A percentile compares a stretch with the other conserved stretches of the same genome.
Evolutionary conservation across 1,140 invertebrate genomes (phyloP).

Genomic region (Halictus rubicundus): DNA sequence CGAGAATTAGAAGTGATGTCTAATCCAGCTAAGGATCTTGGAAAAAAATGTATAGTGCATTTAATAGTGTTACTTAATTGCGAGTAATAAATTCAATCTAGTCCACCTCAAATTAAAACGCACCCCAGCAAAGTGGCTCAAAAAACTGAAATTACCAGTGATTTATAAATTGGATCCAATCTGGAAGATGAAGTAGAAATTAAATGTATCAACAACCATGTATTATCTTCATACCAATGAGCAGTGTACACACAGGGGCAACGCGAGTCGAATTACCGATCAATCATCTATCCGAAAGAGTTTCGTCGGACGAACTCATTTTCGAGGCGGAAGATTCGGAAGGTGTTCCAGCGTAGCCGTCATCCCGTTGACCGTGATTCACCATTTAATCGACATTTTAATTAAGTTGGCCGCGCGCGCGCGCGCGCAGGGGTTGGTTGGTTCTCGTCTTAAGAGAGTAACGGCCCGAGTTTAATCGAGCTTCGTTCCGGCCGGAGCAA

Average conservation of each 20-base stretch:
- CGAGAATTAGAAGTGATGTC: too few relatives aligned
- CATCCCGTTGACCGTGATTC: constrained; percentile 66
- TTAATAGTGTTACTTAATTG: too few relatives aligned
- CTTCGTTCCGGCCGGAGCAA: constrained; percentile 19
- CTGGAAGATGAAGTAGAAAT: too few relatives aligned
- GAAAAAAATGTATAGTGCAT: too few relatives aligned
- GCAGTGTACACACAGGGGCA: not conserved
- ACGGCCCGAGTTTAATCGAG: constrained; percentile 43
- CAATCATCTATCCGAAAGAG: not conserved
- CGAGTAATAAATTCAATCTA: too few relatives aligned
- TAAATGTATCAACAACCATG: too few relatives aligned
- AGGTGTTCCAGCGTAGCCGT: constrained; percentile 24
- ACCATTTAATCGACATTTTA: constrained; percentile 70
- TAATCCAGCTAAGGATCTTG: too few relatives aligned
- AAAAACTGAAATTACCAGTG: too few relatives aligned
- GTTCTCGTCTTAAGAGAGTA: constrained; percentile 56
- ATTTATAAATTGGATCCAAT: too few relatives aligned
- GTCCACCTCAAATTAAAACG: too few relatives aligned
- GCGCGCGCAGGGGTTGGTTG: constrained; percentile 19
- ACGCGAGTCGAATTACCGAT: not conserved
- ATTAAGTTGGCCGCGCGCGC: constrained; percentile 58
- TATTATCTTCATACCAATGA: too few relatives aligned
- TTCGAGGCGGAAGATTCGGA: constrained; percentile 6
- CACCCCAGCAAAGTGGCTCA: too few relatives aligned
- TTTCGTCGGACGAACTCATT: not conserved